phyloP scores from a whole-genome alignment of 2,888 invertebrate species.

The Zelleria hepariella region DNA sequence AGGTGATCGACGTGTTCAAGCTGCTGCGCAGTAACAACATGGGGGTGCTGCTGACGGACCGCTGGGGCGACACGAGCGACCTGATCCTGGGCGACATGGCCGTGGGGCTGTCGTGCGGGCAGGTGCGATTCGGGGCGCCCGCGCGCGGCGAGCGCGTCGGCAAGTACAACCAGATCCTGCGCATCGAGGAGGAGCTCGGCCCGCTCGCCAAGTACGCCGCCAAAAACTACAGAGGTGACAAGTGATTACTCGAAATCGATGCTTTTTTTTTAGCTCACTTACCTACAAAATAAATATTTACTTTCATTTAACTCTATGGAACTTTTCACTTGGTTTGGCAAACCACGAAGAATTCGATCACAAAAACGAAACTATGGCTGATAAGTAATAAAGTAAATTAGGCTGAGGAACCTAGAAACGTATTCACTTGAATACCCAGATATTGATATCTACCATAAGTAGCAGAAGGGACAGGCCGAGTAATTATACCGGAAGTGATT shows the following conservation, averaged over 20 bases:
- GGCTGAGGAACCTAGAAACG: no score
- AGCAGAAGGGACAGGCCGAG: neutral
- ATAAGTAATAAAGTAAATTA: no score
- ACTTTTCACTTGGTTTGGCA: no score
- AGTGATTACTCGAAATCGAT: neutral
- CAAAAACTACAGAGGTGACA: conserved; percentile 81
- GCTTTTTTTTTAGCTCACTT: no score
- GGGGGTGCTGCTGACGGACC: conserved; percentile 68
- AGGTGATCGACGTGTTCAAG: conserved; percentile 95
- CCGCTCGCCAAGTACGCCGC: conserved; percentile 93
- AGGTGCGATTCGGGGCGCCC: conserved; percentile 98
- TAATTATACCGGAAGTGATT: neutral
- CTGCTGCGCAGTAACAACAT: conserved; percentile 97
- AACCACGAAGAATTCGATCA: no score
- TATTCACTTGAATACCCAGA: no score
- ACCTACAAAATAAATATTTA: no score
- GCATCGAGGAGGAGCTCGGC: conserved; percentile 98
- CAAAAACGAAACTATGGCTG: no score
- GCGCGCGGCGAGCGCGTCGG: conserved; percentile 95
- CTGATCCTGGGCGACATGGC: conserved; percentile 98
- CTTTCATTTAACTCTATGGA: no score
- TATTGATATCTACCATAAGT: no score
- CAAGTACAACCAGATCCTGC: conserved; percentile 97
- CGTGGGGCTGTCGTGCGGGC: conserved; percentile 97
- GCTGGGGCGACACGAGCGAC: conserved; percentile 98